Conservation (phyloP, 2,113 vertebrate genomes). For the Vulpes lagopus region DNA sequence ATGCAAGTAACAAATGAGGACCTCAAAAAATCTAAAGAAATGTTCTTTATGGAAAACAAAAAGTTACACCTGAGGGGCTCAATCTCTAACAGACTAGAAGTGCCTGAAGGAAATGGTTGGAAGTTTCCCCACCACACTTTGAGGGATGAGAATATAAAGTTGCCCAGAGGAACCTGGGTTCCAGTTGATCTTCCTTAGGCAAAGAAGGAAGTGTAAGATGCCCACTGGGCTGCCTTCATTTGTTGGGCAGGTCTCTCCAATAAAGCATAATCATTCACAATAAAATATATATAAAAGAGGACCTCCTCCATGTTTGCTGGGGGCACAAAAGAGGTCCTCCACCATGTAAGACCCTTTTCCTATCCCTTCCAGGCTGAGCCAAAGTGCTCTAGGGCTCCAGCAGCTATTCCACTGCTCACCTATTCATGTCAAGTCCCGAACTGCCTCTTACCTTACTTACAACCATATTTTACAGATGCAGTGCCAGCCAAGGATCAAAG, state of each 20-base stretch:
- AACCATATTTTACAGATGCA: background rate
- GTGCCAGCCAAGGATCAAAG: background rate
- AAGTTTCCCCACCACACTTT: background rate
- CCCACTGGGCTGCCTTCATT: background rate
- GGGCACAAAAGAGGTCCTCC: background rate
- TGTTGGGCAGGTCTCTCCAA: slow-evolving; percentile 74
- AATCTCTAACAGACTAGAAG: slow-evolving; percentile 85
- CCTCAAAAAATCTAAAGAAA: slow-evolving; percentile 99
- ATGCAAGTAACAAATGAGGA: slow-evolving; percentile 99
- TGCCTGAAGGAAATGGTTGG: background rate
- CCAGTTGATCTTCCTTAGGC: background rate
- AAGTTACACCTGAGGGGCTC: slow-evolving; percentile 97
- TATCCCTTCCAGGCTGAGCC: no score
- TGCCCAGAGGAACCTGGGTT: background rate
- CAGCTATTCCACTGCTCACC: background rate
- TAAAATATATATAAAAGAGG: background rate
- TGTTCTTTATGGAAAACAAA: slow-evolving; percentile 98
- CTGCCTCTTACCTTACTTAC: background rate
- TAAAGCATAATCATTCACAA: slow-evolving; percentile 74
- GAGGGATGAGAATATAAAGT: background rate
- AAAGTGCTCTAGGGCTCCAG: no score
- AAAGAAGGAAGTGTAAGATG: background rate
- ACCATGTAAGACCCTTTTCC: no score
- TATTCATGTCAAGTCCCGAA: background rate
- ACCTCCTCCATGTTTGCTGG: background rate